Percentiles rank a stretch among this genome's conserved stretches.
Conservation (phyloP, 2,888 invertebrate genomes). For the Lypha dubia region DNA sequence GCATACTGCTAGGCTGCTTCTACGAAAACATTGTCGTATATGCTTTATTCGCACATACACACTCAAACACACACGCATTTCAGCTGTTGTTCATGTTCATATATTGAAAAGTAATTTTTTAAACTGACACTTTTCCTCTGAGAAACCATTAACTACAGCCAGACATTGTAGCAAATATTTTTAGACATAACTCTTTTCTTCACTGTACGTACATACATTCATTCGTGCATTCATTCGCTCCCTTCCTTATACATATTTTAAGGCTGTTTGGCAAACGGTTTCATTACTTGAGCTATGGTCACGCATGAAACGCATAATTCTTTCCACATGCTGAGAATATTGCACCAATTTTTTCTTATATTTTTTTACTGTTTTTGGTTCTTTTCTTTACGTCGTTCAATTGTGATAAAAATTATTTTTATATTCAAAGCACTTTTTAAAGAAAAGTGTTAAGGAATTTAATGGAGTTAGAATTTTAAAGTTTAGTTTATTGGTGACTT, state of each 20-base stretch:
- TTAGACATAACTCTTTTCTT: constrained; percentile 65
- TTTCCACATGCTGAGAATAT: constrained; percentile 33
- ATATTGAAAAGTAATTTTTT: constrained; percentile 64
- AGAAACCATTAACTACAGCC: constrained; percentile 65
- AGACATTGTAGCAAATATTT: constrained; percentile 67
- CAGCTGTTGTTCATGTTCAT: constrained; percentile 30
- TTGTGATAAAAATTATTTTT: constrained; percentile 53
- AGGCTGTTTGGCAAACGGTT: not conserved
- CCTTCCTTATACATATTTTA: not conserved
- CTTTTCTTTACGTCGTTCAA: constrained; percentile 40
- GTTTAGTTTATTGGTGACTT: not conserved
- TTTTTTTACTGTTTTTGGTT: not conserved
- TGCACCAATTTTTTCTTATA: too few species aligned
- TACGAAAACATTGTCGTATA: not conserved
- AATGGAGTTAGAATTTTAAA: not conserved
- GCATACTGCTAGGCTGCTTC: constrained; percentile 40
- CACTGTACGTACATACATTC: not conserved
- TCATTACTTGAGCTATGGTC: constrained; percentile 57
- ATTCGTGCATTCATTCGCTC: too few species aligned
- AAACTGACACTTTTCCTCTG: constrained; percentile 62
- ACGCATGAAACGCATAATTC: constrained; percentile 69
- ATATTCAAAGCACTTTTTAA: not conserved
- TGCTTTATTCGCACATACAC: not conserved
- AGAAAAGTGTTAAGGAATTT: constrained; percentile 7
- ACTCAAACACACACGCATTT: not conserved